Conservation (phyloP, 2,888 invertebrate species). For the Oligia latruncula region DNA sequence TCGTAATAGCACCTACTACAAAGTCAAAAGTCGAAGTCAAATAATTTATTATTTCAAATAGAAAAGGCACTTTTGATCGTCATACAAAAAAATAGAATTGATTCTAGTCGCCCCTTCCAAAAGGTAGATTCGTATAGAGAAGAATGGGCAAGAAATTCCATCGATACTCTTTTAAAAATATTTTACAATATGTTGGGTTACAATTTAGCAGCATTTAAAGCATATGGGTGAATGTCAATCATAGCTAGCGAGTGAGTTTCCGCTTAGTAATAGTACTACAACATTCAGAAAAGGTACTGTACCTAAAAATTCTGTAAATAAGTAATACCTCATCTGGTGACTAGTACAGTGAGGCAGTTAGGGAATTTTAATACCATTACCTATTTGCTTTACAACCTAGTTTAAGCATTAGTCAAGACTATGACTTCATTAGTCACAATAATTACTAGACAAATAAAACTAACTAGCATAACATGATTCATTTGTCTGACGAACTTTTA, state of each 20-base stretch:
- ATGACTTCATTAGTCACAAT: slow-evolving; percentile 26
- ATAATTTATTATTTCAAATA: not conserved
- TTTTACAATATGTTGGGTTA: not conserved
- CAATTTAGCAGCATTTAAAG: not conserved
- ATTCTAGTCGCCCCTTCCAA: not conserved
- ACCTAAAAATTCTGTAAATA: not conserved
- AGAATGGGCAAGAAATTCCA: too few species aligned
- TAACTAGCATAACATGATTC: slow-evolving; percentile 41
- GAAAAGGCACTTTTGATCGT: not conserved
- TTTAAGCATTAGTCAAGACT: slow-evolving; percentile 33
- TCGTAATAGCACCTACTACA: not conserved
- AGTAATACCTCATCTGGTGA: slow-evolving; percentile 1
- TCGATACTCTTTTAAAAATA: too few species aligned
- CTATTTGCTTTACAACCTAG: slow-evolving; percentile 17
- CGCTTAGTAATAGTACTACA: not conserved
- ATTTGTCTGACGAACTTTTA: slow-evolving; percentile 35
- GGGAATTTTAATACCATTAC: slow-evolving; percentile 24
- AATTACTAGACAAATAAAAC: slow-evolving; percentile 36
- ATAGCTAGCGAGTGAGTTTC: too few species aligned
- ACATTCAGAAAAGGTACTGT: not conserved
- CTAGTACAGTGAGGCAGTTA: not conserved
- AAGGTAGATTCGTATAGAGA: not conserved
- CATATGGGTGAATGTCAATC: too few species aligned
- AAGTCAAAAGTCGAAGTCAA: not conserved
- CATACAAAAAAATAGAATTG: not conserved